Evolutionary conservation across 1,140 invertebrate genomes (phyloP), one percentile per base, ranked within the genome.

Genomic region (Achroia grisella): DNA sequence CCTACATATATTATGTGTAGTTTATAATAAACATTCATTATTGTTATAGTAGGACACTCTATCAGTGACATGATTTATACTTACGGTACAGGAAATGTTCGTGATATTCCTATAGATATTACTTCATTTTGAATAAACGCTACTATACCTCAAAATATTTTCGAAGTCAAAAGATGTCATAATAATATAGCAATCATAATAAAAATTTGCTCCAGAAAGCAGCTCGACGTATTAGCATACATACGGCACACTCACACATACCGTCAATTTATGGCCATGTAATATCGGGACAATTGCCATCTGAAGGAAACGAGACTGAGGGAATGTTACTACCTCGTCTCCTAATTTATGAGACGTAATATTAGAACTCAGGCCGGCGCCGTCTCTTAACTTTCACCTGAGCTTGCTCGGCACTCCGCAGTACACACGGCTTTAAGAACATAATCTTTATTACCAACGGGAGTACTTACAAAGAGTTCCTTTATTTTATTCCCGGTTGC

Each of bases 261-360:
- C 37, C 56, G 40, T 54, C 56, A 60, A 63, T 63, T 63, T 59
- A 63, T 55, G 39, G 29, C 39, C 50, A 50, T 56, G 56, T 63
- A 60, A 63, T 63, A 63, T 63, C 48, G 48, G 53, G 56, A 63
- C 56, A 56, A 59, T 59, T 63, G 56, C 56, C 43, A 51, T 51
- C 43, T 49, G 53, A 51, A 54, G 61, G 32, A 50, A 52, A 56
- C 40, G 60, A 62, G 42, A 58, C 55, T 58, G 52, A 50, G 45
- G 45, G 56, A 51, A 63, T 60, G 61, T 63, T 44, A 55, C 46
- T 46, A 35, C 44, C 44, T 39, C 45, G 43, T 39, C 47, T 50
- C 35, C 51, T 63, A 63, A 63, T 63, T 63, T 63, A 63, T 63
- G 52, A 45, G 33, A 56, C 30, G 56, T 63, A 63, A 63, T 63